These are phyloP conservation scores for Thelaira solivaga DNA, from an alignment of 2,888 invertebrate genomes.

Conservation along the genomic window DNA sequence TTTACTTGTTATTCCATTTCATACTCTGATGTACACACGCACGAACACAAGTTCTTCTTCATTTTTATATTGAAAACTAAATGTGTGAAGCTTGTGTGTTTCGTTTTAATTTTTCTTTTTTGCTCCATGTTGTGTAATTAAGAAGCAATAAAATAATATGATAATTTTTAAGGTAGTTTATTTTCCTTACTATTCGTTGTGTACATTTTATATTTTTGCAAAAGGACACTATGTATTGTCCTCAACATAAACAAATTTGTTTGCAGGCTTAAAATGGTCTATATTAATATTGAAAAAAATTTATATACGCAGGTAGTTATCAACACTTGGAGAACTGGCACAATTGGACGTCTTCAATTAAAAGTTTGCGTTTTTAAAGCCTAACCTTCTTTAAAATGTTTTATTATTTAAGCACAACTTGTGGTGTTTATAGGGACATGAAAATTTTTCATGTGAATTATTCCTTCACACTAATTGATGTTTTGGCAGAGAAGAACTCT, in stretches of 20 bases:
- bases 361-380: too few relatives aligned
- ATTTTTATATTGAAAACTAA: too few relatives aligned
- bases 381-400: too few relatives aligned
- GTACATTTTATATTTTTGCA: neutral
- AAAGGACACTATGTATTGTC: neutral
- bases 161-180: constrained; percentile 42
- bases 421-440: too few relatives aligned
- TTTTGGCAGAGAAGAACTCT: too few relatives aligned
- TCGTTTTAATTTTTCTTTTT: neutral
- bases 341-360: too few relatives aligned
- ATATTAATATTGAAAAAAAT: too few relatives aligned
- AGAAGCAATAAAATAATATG: constrained; percentile 55
- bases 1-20: neutral
- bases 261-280: neutral
- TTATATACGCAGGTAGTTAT: too few relatives aligned
- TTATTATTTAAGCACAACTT: too few relatives aligned
- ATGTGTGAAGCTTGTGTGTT: neutral
- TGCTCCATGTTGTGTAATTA: constrained; percentile 42
- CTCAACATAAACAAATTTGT: neutral
- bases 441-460: too few relatives aligned
- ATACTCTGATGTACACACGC: neutral
- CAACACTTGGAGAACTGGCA: too few relatives aligned
- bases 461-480: too few relatives aligned
- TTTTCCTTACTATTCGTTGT: constrained; percentile 3
- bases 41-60: neutral